Conservation (phyloP, 1,140 invertebrate species). For the Sinella curviseta region DNA sequence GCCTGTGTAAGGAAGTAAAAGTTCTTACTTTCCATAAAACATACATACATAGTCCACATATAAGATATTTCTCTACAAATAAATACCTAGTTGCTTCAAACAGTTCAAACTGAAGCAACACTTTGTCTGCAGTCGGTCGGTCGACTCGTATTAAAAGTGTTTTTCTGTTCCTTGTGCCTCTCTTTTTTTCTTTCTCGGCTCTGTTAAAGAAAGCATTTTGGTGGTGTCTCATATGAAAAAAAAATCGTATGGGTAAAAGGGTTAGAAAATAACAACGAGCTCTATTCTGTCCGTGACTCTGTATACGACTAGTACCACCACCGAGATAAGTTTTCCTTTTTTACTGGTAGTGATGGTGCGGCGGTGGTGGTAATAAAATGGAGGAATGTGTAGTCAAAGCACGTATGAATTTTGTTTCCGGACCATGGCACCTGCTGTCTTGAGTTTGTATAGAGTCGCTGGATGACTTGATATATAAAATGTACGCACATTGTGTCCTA, state of each 20-base stretch:
- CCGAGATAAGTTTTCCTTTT: neutral
- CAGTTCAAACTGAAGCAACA: slow-evolving; percentile 8
- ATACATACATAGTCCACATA: too few species aligned
- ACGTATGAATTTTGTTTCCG: slow-evolving; percentile 51
- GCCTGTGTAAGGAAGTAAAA: neutral
- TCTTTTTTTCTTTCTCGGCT: neutral
- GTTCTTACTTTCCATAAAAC: neutral
- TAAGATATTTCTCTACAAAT: too few species aligned
- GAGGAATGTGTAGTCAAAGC: slow-evolving; percentile 42
- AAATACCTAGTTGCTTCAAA: too few species aligned
- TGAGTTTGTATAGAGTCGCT: slow-evolving; percentile 38
- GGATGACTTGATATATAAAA: slow-evolving; percentile 13
- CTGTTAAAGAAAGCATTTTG: neutral
- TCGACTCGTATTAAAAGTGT: neutral
- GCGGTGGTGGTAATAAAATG: slow-evolving; percentile 17
- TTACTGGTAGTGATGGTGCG: too few species aligned
- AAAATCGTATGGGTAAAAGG: neutral
- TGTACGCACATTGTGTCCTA: neutral
- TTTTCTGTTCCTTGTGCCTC: slow-evolving; percentile 3
- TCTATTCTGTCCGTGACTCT: too few species aligned
- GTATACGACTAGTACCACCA: too few species aligned
- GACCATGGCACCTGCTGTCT: slow-evolving; percentile 48
- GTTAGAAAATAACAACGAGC: slow-evolving; percentile 12
- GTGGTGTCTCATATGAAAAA: neutral
- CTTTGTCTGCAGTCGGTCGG: too few species aligned